Evolutionary conservation across 2,113 vertebrate species (phyloP).

Genomic region (Dinomys branickii): DNA sequence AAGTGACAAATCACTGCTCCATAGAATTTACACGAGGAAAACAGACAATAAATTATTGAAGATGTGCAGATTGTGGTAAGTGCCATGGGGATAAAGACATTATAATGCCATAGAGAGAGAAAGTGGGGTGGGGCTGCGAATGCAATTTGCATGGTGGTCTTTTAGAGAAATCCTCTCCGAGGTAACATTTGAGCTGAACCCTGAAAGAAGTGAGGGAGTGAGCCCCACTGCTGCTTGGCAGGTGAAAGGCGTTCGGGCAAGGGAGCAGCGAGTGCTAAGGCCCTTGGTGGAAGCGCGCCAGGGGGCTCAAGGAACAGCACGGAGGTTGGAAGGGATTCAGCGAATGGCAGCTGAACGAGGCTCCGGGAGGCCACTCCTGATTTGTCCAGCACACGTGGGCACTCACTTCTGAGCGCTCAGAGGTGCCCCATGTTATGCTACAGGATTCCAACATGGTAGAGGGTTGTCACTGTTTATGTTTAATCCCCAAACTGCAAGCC

Average conservation of each 20-base stretch:
- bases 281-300: rapidly evolving
- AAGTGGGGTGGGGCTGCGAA: not conserved
- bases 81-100: not conserved
- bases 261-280: no score
- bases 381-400: not conserved
- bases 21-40: slow-evolving; percentile 40
- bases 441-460: not conserved
- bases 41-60: slow-evolving; percentile 37
- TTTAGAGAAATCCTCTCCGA: not conserved
- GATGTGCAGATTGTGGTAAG: not conserved
- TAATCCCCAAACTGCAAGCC: not conserved
- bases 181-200: not conserved
- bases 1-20: not conserved
- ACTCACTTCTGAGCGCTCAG: not conserved
- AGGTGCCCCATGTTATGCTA: not conserved
- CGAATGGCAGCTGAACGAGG: not conserved
- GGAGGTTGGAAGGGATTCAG: not conserved
- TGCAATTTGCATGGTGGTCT: not conserved
- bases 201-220: not conserved
- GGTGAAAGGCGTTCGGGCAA: not conserved
- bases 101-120: not conserved
- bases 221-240: not conserved
- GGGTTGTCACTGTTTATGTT: not conserved
- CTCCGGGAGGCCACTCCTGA: not conserved
- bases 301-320: not conserved